phyloP scores from a whole-genome alignment of 2,888 invertebrate species.

The Cerceris ruficornis region DNA sequence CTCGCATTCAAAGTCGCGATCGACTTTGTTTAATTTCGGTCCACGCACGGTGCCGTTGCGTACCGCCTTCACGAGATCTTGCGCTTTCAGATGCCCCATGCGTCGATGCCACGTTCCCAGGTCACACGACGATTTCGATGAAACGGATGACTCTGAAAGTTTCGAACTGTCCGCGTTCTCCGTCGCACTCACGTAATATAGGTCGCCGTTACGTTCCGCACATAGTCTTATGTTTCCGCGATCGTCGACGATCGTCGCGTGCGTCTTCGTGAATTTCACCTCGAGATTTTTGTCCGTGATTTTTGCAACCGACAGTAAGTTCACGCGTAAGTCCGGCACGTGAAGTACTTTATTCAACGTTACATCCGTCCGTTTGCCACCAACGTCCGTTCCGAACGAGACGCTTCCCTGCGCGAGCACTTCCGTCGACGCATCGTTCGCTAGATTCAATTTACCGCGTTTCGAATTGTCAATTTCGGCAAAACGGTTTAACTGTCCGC shows the following conservation, averaged over 20 bases:
- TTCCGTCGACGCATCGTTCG: constrained; percentile 31
- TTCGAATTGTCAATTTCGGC: constrained; percentile 5
- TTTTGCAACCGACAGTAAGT: constrained; percentile 47
- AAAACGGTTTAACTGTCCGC: constrained; percentile 30
- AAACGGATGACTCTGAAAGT: no score
- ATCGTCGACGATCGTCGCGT: background rate
- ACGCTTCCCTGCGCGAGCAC: constrained; percentile 26
- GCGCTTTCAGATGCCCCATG: no score
- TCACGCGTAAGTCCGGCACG: constrained; percentile 50
- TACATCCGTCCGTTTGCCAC: constrained; percentile 3
- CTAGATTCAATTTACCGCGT: constrained; percentile 37
- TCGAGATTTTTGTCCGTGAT: constrained; percentile 32
- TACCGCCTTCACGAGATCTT: no score
- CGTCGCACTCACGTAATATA: no score
- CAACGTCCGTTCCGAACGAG: background rate
- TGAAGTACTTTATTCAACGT: constrained; percentile 25
- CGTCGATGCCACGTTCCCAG: no score
- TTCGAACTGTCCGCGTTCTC: no score
- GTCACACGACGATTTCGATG: no score
- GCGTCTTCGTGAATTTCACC: constrained; percentile 21
- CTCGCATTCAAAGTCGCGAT: no score
- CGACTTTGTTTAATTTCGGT: no score
- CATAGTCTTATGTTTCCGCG: no score
- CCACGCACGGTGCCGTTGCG: no score
- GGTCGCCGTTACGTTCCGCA: no score